Conservation (phyloP, 1,140 invertebrate species). For the Lepidurus packardi region DNA sequence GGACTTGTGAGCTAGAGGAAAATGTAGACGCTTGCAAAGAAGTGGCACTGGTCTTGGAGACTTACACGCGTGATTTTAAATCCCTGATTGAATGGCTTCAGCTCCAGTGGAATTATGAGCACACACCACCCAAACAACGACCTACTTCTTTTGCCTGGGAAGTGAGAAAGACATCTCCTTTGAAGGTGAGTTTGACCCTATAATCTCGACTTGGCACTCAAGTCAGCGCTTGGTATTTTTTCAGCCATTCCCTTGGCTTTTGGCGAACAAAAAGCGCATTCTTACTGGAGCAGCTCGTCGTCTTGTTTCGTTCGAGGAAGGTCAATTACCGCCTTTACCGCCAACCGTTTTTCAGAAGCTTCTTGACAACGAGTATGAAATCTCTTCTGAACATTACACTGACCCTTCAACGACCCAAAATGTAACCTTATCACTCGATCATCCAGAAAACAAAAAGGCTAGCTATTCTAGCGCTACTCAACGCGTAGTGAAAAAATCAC, state of each 20-base stretch:
- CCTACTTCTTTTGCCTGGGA: slow-evolving; percentile 89
- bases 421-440: neutral
- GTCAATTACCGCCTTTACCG: neutral
- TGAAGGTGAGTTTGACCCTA: slow-evolving; percentile 43
- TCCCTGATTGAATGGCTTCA: slow-evolving; percentile 86
- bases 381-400: neutral
- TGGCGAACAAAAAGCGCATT: neutral
- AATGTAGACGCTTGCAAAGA: slow-evolving; percentile 64
- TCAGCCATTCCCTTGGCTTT: slow-evolving; percentile 18
- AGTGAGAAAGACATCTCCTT: slow-evolving; percentile 82
- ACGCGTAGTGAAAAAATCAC: neutral
- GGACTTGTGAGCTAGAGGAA: slow-evolving; percentile 59
- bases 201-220: neutral
- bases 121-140: slow-evolving; percentile 71
- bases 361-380: neutral
- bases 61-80: slow-evolving; percentile 88
- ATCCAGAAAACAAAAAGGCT: neutral
- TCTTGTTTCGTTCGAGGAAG: slow-evolving; percentile 27
- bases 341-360: neutral
- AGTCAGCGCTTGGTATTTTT: neutral
- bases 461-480: neutral
- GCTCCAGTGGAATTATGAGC: slow-evolving; percentile 88
- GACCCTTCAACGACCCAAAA: neutral
- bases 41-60: slow-evolving; percentile 86
- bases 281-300: slow-evolving; percentile 24